phyloP scores from a whole-genome alignment of 1,140 invertebrate species.

The Paracyclopina nana region DNA sequence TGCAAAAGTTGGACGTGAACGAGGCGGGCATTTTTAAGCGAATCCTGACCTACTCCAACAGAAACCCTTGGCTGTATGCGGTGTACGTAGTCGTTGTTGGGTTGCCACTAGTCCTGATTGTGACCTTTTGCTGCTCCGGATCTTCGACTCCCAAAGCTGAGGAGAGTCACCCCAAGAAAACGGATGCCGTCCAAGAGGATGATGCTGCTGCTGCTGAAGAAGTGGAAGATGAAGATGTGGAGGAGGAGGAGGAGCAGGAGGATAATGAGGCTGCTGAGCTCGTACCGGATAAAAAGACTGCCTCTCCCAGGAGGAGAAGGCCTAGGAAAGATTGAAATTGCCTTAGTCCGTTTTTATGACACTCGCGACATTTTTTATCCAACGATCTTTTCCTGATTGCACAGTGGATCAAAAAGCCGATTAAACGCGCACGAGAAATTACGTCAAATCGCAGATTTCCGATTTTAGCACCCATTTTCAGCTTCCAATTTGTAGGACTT shows the following conservation, averaged over 20 bases:
- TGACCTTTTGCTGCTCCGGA: slow-evolving; percentile 49
- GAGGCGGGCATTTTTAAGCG: slow-evolving; percentile 25
- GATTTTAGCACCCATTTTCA: no score
- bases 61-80: slow-evolving; percentile 75
- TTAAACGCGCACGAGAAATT: no score
- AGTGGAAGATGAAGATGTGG: slow-evolving; percentile 13
- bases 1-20: slow-evolving; percentile 42
- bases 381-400: no score
- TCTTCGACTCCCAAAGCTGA: background rate
- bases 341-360: no score
- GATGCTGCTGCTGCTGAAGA: slow-evolving; percentile 20
- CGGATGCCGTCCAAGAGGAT: slow-evolving; percentile 29
- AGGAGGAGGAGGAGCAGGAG: slow-evolving; percentile 19
- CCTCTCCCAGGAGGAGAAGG: background rate
- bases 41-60: slow-evolving; percentile 55
- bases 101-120: slow-evolving; percentile 52
- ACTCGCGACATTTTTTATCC: no score
- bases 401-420: no score
- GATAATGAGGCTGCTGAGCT: slow-evolving; percentile 13
- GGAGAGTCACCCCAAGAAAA: slow-evolving; percentile 36
- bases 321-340: no score
- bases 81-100: slow-evolving; percentile 56
- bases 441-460: no score
- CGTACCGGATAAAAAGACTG: background rate
- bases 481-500: no score